Base-by-base conservation (phyloP, 2,888 invertebrate genomes). In the Spicauda simplicius region DNA sequence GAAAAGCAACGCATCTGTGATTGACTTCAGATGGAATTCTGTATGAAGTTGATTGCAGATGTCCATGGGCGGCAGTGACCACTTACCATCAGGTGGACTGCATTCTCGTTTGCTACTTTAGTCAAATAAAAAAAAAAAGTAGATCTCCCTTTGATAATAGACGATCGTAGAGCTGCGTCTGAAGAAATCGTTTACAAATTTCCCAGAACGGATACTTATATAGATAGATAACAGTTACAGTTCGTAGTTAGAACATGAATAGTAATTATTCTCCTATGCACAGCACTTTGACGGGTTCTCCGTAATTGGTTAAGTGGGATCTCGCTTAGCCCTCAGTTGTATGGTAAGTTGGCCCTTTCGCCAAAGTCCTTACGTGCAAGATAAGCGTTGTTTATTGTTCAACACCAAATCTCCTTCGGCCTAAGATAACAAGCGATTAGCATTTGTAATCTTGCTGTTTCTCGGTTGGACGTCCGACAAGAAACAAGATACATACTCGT, bases 251-350 rank as follows among this genome's bases (percentile, higher is more conserved):
- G 69, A 65, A 71, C 52, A 58, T 56, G 57, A 50, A 50, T 48
- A 53, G 55, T 33, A 56, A 68, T 60, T 58, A 68, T 60, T 67
- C 55, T 61, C 55, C 14, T 57, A 67, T 74, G 73, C 70, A 70
- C 69, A 67, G 71, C 70, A 73, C 72, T 74, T 74, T 73, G 70
- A 71, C 62, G 68, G 72, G 64, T 69, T 71, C 66, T 56, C 30
- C 69, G 70, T 60, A 76, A 76, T 77, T 75, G 77, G 74, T 76
- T 77, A 77, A 78, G 76, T 78, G 76, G 75, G 73, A 77, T 77
- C 75, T 77, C 75, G 74, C 75, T 75, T 76, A 75, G 74, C 75
- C 73, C 70, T 70, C 48, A 72, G 73, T 69, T 65, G 63, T 65
- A 74, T 71, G 72, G 70, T 70, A 64, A 70, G 73, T 68, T 74